phyloP scores from a whole-genome alignment of 2,113 vertebrate genomes.

The Panthera leo region DNA sequence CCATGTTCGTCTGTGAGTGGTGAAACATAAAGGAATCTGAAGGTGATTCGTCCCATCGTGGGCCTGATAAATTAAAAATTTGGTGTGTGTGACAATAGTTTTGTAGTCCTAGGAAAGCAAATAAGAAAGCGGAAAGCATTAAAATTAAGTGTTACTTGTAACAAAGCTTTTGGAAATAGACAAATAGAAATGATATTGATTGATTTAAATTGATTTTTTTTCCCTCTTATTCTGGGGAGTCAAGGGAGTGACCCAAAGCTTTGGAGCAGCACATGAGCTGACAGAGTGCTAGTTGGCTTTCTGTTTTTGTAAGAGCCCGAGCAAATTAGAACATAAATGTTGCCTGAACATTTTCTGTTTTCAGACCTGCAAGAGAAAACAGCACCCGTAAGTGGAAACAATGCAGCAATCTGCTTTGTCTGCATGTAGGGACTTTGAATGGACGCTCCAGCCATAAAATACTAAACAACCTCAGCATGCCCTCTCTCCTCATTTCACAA shows the following conservation, averaged over 20 bases:
- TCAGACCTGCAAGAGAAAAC: slow-evolving; percentile 47
- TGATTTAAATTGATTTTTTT: background rate
- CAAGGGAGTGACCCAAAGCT: background rate
- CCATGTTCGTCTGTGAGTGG: background rate
- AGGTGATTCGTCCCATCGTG: background rate
- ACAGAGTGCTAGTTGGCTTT: slow-evolving; percentile 18
- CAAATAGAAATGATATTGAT: slow-evolving; percentile 49
- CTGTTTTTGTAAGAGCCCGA: background rate
- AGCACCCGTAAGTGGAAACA: slow-evolving; percentile 63
- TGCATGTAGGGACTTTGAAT: slow-evolving; percentile 52
- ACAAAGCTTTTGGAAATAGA: slow-evolving; percentile 56
- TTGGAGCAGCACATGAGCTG: background rate
- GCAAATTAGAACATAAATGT: slow-evolving; percentile 12
- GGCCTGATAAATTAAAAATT: slow-evolving; percentile 27
- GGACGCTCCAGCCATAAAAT: slow-evolving; percentile 35
- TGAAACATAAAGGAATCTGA: slow-evolving; percentile 7
- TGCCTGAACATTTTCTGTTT: slow-evolving; percentile 57
- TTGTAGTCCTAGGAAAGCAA: background rate
- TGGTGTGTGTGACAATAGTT: background rate
- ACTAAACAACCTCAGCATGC: background rate
- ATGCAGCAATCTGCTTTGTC: slow-evolving; percentile 67
- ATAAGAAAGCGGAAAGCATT: slow-evolving; percentile 10
- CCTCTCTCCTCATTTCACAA: background rate
- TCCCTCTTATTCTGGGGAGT: slow-evolving; percentile 34
- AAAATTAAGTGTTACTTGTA: background rate